Percentiles rank a stretch among this genome's conserved stretches.
These are phyloP conservation scores for Ashinkailepas kermadecensis DNA, from an alignment of 2,888 invertebrate genomes.

Conservation along the genomic window DNA sequence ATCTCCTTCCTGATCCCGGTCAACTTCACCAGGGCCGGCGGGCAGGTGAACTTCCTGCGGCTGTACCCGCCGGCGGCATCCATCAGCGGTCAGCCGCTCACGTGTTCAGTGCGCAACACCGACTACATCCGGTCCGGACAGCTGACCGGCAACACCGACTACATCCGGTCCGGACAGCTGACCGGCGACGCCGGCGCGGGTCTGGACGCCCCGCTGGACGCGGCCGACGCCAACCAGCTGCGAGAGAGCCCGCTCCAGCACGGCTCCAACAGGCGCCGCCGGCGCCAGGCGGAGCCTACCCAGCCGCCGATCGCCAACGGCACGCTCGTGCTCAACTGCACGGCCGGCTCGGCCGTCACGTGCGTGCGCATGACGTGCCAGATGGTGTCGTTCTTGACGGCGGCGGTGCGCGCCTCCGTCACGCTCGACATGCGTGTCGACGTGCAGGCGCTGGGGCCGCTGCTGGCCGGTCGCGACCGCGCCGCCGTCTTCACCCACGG, in stretches of 20 bases:
- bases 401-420: neutral
- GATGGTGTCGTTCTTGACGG: neutral
- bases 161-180: neutral
- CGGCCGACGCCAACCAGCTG: too few species aligned
- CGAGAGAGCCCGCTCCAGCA: too few species aligned
- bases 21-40: neutral
- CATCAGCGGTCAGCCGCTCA: neutral
- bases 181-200: neutral
- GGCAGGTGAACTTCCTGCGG: neutral
- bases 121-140: neutral
- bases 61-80: neutral
- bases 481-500: neutral
- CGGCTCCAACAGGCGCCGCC: too few species aligned
- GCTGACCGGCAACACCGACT: neutral
- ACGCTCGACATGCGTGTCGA: neutral
- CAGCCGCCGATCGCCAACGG: neutral
- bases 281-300: neutral
- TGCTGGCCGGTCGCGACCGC: neutral
- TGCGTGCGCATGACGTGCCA: conserved; percentile 15
- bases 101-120: neutral
- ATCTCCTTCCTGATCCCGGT: neutral
- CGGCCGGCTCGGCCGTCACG: neutral
- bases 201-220: too few species aligned
- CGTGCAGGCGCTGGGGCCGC: neutral
- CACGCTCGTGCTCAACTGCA: neutral